Percentiles rank a stretch among this genome's conserved stretches.
These are phyloP conservation scores for Nasonia giraulti DNA, from an alignment of 1,140 invertebrate genomes.

Conservation along the genomic window DNA sequence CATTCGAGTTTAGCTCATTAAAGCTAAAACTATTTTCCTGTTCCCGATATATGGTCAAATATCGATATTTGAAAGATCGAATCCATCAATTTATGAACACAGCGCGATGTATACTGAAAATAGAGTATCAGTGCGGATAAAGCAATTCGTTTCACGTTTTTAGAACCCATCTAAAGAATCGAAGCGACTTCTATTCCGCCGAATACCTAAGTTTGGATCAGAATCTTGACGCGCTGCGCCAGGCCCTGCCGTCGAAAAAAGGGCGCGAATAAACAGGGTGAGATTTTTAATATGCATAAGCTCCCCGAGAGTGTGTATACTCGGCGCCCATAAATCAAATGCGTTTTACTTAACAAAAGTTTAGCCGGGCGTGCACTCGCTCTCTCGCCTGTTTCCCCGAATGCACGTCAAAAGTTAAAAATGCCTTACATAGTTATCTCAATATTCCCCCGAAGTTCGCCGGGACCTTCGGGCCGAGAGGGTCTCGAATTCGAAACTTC, in stretches of 20 bases:
- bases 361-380: neutral
- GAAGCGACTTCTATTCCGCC: too few species aligned
- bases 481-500: conserved; percentile 40
- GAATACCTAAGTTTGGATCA: too few species aligned
- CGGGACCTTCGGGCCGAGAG: neutral
- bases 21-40: too few species aligned
- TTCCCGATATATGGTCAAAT: too few species aligned
- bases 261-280: conserved; percentile 14
- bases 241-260: neutral
- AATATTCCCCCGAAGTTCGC: conserved; percentile 30
- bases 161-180: too few species aligned
- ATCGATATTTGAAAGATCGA: too few species aligned
- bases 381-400: conserved; percentile 28
- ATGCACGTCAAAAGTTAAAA: conserved; percentile 48
- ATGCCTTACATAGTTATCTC: conserved; percentile 48
- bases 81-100: too few species aligned
- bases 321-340: conserved; percentile 36
- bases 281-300: conserved; percentile 26
- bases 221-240: neutral
- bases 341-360: conserved; percentile 42
- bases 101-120: too few species aligned
- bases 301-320: neutral
- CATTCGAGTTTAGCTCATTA: too few species aligned
- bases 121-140: too few species aligned
- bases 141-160: too few species aligned